Evolutionary conservation across 1,140 invertebrate species (phyloP).

Genomic region (Calephelis nemesis): DNA sequence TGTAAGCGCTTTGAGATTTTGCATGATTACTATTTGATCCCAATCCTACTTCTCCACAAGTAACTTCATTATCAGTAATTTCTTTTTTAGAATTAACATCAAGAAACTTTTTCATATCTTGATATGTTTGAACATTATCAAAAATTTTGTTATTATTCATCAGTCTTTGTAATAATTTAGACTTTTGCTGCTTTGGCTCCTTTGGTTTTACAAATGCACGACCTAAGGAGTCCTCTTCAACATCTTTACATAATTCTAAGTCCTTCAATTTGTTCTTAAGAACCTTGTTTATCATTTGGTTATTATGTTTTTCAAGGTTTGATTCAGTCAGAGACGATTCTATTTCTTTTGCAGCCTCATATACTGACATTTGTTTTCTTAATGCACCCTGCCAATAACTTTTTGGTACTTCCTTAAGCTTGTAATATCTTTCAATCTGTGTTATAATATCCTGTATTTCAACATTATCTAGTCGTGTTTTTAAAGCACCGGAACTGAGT

Average conservation of each 20-base stretch:
- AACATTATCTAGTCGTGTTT: conserved; percentile 37
- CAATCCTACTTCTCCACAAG: neutral
- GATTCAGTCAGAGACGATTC: conserved; percentile 37
- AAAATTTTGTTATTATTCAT: conserved; percentile 7
- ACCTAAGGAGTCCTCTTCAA: conserved; percentile 49
- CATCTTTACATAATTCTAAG: conserved; percentile 52
- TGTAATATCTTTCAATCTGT: conserved; percentile 38
- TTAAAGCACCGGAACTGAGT: conserved; percentile 39
- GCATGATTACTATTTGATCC: neutral
- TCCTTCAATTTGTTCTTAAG: conserved; percentile 46
- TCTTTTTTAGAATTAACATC: conserved; percentile 34
- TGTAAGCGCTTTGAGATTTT: neutral
- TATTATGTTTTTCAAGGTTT: conserved; percentile 44
- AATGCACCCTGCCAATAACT: conserved; percentile 36
- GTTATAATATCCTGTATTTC: conserved; percentile 40
- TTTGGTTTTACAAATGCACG: conserved; percentile 32
- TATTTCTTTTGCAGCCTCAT: conserved; percentile 32
- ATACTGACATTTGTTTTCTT: conserved; percentile 44
- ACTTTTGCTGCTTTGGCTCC: neutral
- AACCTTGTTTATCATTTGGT: conserved; percentile 30
- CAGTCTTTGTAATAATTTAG: conserved; percentile 25
- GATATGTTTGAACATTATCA: conserved; percentile 29
- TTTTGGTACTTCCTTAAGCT: conserved; percentile 25
- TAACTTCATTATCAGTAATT: conserved; percentile 13
- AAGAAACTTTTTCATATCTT: conserved; percentile 37